Conservation (phyloP, 2,113 vertebrate genomes). For the Rallus limicola region DNA sequence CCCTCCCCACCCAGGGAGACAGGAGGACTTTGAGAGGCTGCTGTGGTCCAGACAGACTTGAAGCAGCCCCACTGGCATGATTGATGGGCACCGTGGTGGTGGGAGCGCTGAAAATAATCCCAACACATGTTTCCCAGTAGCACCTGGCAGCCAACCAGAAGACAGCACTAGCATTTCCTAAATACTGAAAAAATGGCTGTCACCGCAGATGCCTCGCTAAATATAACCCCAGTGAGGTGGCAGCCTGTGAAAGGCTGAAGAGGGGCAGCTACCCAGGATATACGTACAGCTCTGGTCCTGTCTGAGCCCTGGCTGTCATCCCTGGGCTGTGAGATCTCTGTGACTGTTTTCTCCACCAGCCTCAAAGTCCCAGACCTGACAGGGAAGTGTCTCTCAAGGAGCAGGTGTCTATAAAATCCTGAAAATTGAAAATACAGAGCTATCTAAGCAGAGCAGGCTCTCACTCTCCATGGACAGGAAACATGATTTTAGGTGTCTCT, state of each 20-base stretch:
- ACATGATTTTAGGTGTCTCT: not conserved
- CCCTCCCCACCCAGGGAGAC: not conserved
- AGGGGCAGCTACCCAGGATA: not conserved
- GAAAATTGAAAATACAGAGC: not conserved
- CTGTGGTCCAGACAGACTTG: not conserved
- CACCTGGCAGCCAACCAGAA: conserved; percentile 77
- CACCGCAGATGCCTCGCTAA: conserved; percentile 70
- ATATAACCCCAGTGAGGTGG: conserved; percentile 63
- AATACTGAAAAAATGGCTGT: conserved; percentile 72
- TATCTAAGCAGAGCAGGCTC: not conserved
- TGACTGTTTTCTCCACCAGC: not conserved
- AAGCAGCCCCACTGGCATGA: conserved; percentile 25
- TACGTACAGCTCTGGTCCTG: not conserved
- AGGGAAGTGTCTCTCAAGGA: not conserved
- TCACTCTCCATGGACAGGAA: not conserved
- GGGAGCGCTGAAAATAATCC: conserved; percentile 74
- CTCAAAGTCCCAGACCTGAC: not conserved
- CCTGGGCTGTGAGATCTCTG: not conserved
- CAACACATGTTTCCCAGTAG: conserved; percentile 75
- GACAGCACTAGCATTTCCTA: conserved; percentile 71
- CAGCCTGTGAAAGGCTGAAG: conserved; percentile 41
- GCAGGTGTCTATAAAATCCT: not conserved
- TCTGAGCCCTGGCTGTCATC: not conserved
- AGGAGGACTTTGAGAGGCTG: not conserved
- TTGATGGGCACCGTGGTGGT: conserved; percentile 62